Evolutionary conservation across 1,140 invertebrate species (phyloP), one percentile per base, ranked within the genome.

Genomic region (Thaumatotibia leucotreta): DNA sequence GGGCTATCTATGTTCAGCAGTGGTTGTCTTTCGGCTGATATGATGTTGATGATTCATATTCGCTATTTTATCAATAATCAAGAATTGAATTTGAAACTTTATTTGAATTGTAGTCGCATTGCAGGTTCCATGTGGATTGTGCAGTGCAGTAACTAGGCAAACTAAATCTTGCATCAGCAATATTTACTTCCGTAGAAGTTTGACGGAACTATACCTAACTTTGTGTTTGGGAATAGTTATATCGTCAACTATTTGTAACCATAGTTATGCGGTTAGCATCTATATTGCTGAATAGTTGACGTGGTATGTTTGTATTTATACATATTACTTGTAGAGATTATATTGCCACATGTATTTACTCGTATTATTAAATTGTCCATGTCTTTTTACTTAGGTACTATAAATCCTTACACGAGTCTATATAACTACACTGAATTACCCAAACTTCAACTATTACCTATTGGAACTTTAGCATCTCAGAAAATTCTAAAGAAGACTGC

Each of bases 181-280:
- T 70, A 67, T 77, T 70, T 71, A 66, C 62, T 66, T 70, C 70
- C 29, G 66, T 70, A 63, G 70, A 74, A 74, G 68, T 74, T 74
- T 74, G 58, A 72, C 70, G 72, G 67, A 66, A 71, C 67, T 64
- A 66, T 69, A 73, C 67, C 67, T 69, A 71, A 65, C 67, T 70
- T 70, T 68, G 64, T 70, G 39, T 45, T 45, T 45, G 17, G 17
- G 39, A 45, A 45, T 45, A 45, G 39, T 45, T 20, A 20, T 45
- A 5, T 45, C 8, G 39, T 45, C 20, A 45, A 45, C 39, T 45
- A 45, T 45, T 45, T n/a, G n/a, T n/a, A n/a, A n/a, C n/a, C n/a
- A n/a, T n/a, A n/a, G n/a, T n/a, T n/a, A n/a, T n/a, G n/a, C n/a
- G n/a, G 17, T 17, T 20, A 45, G 39, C 39, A 45, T n/a, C 33